Evolutionary conservation across 30 jellyfish, hydroid and myxozoan genomes (phyloP), one percentile per base, ranked within the genome.

Genomic region (Mastigias papua): DNA sequence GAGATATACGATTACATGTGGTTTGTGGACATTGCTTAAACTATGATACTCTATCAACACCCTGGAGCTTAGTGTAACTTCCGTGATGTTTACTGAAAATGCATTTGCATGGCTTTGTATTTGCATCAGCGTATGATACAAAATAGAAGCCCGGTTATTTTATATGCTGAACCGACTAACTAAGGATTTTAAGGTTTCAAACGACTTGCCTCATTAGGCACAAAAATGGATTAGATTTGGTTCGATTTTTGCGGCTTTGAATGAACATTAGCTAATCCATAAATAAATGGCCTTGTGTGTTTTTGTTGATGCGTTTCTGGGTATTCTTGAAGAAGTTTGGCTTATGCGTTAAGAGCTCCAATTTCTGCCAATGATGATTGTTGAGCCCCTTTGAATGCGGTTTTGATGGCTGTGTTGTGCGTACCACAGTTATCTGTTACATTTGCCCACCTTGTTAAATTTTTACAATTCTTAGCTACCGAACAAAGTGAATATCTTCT

Each of bases 211-310:
- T 37, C 28, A 35, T 22, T 72, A 37, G 34, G 65, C 13, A 50
- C 83, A 72, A 63, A 63, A 58, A 63, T n/a, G 49, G 63, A 35
- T n/a, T 37, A 26, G 0, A 7, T 17, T 9, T 8, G 74, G 74
- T 23, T 23, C 23, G 26, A 63, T 20, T 58, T 58, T 58, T 58
- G 49, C 21, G 10, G 30, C 31, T 51, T 77, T 54, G 63, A 73
- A 31, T 77, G 77, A 49, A 37, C 30, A 57, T 77, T 20, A 23
- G 77, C 73, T 77, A 27, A 50, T 77, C 88, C 60, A 20, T 32
- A 35, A 27, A 22, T 31, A 77, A 77, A 37, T 62, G 54, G 76
- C 62, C 66, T 72, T 72, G 66, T 72, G 78, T 62, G 58, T 60
- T 49, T 77, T 58, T 50, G 23, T 77, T 54, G 78, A 27, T 60